A percentile compares a stretch with the other conserved stretches of the same genome.
Evolutionary conservation across 2,797 vertebrate species (phyloP).

Genomic region (Ctenochaetus hawaiiensis): DNA sequence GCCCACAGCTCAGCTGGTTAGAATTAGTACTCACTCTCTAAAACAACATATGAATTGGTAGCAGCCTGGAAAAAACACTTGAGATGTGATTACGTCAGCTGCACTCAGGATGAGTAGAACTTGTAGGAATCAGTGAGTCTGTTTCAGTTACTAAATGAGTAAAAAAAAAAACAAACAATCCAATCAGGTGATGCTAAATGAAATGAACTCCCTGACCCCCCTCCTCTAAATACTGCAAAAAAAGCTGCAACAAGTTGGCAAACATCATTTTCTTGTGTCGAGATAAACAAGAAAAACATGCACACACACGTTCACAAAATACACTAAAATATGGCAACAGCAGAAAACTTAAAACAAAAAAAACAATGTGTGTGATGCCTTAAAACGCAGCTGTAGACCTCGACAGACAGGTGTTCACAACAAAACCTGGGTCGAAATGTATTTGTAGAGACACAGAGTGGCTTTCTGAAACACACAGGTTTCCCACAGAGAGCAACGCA

Average conservation of each 20-base stretch:
- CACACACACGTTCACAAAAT: conserved; percentile 34
- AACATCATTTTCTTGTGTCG: conserved; percentile 10
- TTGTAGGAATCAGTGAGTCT: not conserved
- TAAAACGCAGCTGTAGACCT: conserved; percentile 38
- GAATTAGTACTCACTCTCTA: conserved; percentile 53
- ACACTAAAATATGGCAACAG: conserved; percentile 24
- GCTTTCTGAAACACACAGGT: not conserved
- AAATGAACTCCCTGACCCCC: not conserved
- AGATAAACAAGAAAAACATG: conserved; percentile 52
- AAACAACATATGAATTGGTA: conserved; percentile 39
- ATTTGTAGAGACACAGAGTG: conserved; percentile 33
- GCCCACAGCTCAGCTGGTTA: conserved; percentile 56
- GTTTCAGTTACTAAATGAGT: conserved; percentile 4
- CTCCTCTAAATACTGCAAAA: not conserved
- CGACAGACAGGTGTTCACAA: conserved; percentile 52
- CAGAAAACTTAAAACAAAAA: conserved; percentile 21
- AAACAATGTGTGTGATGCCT: conserved; percentile 57
- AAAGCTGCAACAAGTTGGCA: conserved; percentile 33
- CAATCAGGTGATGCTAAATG: conserved; percentile 17
- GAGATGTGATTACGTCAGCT: not conserved
- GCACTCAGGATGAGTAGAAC: conserved; percentile 3
- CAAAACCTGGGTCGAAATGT: conserved; percentile 56
- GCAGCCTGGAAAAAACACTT: conserved; percentile 23
- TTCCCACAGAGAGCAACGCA: conserved; percentile 22
- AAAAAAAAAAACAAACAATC: not conserved